Evolutionary conservation across 2,113 vertebrate genomes (phyloP).

Genomic region (Ophthalmolycus amberensis): DNA sequence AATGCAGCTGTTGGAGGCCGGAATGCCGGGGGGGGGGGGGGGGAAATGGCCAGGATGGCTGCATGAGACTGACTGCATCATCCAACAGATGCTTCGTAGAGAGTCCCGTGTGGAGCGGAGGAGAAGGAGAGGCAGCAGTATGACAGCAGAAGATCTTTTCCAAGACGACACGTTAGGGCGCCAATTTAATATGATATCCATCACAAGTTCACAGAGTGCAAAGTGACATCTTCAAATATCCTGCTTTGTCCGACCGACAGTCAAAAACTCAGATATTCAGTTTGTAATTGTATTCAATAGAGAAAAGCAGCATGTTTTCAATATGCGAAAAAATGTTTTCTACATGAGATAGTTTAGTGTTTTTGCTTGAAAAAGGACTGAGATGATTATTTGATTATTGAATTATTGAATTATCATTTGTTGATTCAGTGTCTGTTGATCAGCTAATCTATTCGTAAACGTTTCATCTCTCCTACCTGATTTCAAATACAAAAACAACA

Average conservation of each 20-base stretch:
- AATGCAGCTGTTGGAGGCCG: constrained; percentile 76
- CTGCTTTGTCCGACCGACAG: background rate
- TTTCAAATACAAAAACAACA: background rate
- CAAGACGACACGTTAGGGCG: background rate
- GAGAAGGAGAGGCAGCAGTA: constrained; percentile 12
- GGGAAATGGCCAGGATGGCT: constrained; percentile 60
- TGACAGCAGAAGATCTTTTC: background rate
- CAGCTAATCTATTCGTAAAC: background rate
- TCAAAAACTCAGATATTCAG: no score
- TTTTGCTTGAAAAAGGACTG: background rate
- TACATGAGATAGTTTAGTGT: background rate
- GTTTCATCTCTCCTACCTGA: background rate
- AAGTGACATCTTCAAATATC: background rate
- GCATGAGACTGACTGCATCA: constrained; percentile 66
- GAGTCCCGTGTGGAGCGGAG: constrained; percentile 43
- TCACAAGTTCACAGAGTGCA: background rate
- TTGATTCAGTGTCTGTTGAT: background rate
- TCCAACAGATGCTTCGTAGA: constrained; percentile 62
- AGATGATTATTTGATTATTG: background rate
- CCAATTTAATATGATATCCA: background rate
- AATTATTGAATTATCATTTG: background rate
- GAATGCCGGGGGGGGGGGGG: constrained; percentile 38
- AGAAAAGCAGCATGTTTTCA: background rate
- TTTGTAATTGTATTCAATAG: no score
- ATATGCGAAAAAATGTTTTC: background rate